Evolutionary conservation across 2,797 vertebrate species (phyloP).

Genomic region (Muraenolepis orangiensis): DNA sequence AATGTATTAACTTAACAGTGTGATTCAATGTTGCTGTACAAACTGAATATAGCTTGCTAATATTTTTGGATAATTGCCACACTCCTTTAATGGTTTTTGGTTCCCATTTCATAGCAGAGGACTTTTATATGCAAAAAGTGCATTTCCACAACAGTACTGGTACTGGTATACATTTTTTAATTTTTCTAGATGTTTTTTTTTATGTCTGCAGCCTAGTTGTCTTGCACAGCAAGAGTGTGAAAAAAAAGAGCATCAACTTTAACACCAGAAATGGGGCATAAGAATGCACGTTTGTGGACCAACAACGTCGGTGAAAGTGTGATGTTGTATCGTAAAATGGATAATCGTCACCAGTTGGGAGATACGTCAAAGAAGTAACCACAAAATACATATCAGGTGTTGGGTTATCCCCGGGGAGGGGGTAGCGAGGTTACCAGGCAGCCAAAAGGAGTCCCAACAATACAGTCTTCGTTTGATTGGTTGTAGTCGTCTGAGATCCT

Average conservation of each 20-base stretch:
- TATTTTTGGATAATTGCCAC: not conserved
- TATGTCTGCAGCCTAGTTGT: not conserved
- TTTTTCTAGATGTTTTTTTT: not conserved
- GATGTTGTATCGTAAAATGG: not conserved
- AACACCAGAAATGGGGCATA: not conserved
- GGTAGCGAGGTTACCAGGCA: not conserved
- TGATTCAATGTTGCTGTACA: not conserved
- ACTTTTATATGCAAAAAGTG: not conserved
- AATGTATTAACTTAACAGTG: not conserved
- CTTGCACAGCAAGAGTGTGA: not conserved
- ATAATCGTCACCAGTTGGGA: not conserved
- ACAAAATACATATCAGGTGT: not conserved
- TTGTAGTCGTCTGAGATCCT: not conserved
- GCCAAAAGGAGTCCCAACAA: not conserved
- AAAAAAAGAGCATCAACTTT: not conserved
- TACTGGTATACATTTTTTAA: too few relatives aligned
- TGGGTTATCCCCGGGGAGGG: not conserved
- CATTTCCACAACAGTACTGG: not conserved
- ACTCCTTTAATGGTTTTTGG: not conserved
- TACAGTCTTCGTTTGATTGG: not conserved
- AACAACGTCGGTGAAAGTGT: too few relatives aligned
- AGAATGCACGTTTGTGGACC: not conserved
- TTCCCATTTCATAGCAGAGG: not conserved
- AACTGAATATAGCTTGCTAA: not conserved
- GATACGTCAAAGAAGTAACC: not conserved